A percentile compares a stretch with the other conserved stretches of the same genome.
Evolutionary conservation across 2,797 vertebrate species (phyloP).

Genomic region (Micrastur ruficollis): DNA sequence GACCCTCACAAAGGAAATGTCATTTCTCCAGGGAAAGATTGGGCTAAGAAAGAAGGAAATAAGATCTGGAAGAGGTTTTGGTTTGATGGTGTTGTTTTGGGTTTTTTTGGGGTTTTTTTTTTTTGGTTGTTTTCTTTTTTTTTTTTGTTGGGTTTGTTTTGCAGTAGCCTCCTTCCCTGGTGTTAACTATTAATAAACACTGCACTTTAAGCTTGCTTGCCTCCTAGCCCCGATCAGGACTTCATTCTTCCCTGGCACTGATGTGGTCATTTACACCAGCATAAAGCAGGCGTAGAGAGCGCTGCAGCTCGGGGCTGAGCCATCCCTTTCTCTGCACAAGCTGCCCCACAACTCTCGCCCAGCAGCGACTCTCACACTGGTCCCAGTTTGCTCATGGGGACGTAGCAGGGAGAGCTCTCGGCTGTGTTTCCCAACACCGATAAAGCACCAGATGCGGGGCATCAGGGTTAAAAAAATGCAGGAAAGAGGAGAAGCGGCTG

Average conservation of each 20-base stretch:
- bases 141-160: too few species aligned
- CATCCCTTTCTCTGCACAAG: rapidly evolving
- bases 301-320: not conserved
- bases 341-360: not conserved
- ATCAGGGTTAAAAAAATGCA: not conserved
- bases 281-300: not conserved
- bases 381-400: not conserved
- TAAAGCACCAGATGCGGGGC: rapidly evolving
- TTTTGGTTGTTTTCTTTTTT: not conserved
- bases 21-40: not conserved
- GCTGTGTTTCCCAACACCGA: rapidly evolving
- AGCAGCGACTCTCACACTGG: not conserved
- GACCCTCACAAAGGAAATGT: not conserved
- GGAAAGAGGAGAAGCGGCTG: not conserved
- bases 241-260: not conserved
- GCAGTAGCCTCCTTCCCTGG: not conserved
- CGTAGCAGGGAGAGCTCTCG: not conserved
- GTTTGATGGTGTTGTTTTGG: not conserved
- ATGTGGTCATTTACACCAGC: rapidly evolving
- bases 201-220: rapidly evolving
- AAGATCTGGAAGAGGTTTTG: not conserved
- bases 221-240: not conserved
- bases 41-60: not conserved
- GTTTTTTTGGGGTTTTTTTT: not conserved
- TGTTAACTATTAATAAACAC: rapidly evolving